Conservation (phyloP, 2,113 vertebrate genomes). For the Lepisosteus oculatus region DNA sequence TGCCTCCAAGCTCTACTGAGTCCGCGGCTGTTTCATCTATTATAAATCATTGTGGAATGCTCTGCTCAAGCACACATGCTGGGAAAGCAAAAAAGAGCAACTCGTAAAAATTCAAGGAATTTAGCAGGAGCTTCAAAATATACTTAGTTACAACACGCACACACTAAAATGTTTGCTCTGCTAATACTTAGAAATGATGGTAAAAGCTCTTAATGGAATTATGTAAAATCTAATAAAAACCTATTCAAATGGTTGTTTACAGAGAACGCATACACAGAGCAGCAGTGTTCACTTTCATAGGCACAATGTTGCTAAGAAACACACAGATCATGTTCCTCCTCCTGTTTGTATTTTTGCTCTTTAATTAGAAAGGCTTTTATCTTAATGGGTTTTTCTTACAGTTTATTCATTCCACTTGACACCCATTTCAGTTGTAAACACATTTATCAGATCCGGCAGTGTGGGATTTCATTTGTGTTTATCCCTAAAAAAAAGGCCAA, state of each 20-base stretch:
- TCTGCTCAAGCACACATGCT: constrained; percentile 25
- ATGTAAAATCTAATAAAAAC: background rate
- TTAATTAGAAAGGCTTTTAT: background rate
- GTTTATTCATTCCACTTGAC: no score
- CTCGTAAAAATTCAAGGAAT: constrained; percentile 2
- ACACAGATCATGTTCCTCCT: background rate
- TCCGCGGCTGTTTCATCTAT: background rate
- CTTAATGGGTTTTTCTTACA: background rate
- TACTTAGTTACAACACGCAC: no score
- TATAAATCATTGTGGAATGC: constrained; percentile 39
- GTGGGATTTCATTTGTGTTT: no score
- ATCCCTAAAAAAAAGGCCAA: no score
- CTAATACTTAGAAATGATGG: no score
- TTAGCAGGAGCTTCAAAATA: background rate
- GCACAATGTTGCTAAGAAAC: constrained; percentile 2
- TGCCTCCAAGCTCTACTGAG: no score
- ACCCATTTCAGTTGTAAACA: no score
- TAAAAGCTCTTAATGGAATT: no score
- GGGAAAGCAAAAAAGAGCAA: constrained; percentile 1
- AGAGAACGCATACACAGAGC: background rate
- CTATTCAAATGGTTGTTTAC: background rate
- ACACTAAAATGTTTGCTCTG: no score
- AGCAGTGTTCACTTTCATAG: background rate
- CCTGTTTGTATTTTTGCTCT: background rate
- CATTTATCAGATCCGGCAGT: no score